Evolutionary conservation across 2,888 invertebrate species (phyloP).

Genomic region (Carabus problematicus): DNA sequence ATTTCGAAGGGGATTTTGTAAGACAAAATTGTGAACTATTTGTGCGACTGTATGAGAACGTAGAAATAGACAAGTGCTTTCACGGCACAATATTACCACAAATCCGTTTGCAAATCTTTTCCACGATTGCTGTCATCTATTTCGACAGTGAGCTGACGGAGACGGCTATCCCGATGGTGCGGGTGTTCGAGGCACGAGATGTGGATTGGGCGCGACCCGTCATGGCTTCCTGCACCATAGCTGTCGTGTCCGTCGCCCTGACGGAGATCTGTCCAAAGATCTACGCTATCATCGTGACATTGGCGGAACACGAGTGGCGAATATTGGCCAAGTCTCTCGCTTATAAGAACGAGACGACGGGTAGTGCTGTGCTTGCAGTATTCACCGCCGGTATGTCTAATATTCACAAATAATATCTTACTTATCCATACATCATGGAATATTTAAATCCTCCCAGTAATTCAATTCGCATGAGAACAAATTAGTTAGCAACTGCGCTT

Average conservation of each 20-base stretch:
- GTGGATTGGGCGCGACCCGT: constrained; percentile 68
- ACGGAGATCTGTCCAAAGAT: constrained; percentile 68
- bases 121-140: constrained; percentile 28
- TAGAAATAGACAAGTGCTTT: too few relatives aligned
- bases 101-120: too few relatives aligned
- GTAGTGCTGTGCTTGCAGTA: constrained; percentile 69
- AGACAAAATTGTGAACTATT: too few relatives aligned
- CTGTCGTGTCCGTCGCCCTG: constrained; percentile 67
- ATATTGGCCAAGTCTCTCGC: constrained; percentile 68
- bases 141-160: constrained; percentile 63
- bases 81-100: too few relatives aligned
- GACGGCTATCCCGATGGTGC: constrained; percentile 67
- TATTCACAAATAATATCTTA: not conserved
- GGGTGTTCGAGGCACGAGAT: constrained; percentile 66
- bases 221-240: constrained; percentile 67
- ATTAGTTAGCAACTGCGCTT: not conserved
- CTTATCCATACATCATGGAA: not conserved
- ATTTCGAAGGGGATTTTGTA: too few relatives aligned
- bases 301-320: constrained; percentile 70
- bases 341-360: constrained; percentile 67
- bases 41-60: too few relatives aligned
- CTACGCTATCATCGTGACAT: constrained; percentile 63
- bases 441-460: not conserved
- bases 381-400: constrained; percentile 65
- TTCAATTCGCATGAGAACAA: not conserved